phyloP scores from a whole-genome alignment of 2,113 vertebrate genomes.

The Nesogale talazaci region DNA sequence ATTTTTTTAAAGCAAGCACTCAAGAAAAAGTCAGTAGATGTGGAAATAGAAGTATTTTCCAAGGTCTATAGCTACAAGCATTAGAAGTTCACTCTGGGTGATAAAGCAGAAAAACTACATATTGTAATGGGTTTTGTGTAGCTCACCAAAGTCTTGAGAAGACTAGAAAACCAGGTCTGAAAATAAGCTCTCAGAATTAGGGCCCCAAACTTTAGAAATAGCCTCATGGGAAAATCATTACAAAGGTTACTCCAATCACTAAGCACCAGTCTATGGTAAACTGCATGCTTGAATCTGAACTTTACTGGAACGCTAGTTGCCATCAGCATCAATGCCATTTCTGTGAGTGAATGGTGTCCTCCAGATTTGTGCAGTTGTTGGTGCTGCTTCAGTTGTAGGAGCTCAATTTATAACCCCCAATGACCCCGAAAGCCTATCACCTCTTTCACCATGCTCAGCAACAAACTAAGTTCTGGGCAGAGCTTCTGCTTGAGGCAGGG shows the following conservation, averaged over 20 bases:
- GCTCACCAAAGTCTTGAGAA: neutral
- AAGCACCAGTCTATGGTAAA: neutral
- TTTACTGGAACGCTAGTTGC: neutral
- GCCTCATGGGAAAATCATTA: neutral
- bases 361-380: neutral
- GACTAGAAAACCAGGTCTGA: neutral
- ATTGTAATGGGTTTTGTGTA: constrained; percentile 4
- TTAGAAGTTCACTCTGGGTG: constrained; percentile 20
- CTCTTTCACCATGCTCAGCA: neutral
- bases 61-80: neutral
- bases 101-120: constrained; percentile 12
- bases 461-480: neutral
- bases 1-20: too few relatives aligned
- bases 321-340: neutral
- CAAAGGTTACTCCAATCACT: neutral
- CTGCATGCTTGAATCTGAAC: neutral
- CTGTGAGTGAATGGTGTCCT: neutral
- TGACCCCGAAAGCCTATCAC: neutral
- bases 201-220: neutral
- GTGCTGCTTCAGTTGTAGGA: neutral
- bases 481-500: neutral
- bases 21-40: neutral
- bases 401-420: neutral
- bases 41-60: constrained; percentile 4
- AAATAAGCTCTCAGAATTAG: neutral